Conservation (phyloP, 2,888 invertebrate genomes). For the Agapostemon virescens region DNA sequence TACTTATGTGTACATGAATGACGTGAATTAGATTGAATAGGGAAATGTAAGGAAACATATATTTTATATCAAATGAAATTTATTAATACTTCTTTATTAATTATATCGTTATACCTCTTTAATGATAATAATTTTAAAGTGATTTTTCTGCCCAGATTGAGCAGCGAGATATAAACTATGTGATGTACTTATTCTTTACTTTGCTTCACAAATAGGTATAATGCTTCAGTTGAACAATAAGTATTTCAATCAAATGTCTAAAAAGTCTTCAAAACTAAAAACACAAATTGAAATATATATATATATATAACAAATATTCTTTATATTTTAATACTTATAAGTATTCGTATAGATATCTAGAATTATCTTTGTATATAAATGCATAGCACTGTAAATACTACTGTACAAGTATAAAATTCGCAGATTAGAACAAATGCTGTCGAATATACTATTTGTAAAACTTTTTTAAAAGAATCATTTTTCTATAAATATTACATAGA, state of each 20-base stretch:
- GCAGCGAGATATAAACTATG: slow-evolving; percentile 28
- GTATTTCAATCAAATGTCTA: slow-evolving; percentile 37
- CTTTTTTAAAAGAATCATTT: slow-evolving; percentile 56
- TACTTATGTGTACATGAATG: slow-evolving; percentile 14
- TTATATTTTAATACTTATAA: slow-evolving; percentile 55
- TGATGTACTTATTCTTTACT: slow-evolving; percentile 48
- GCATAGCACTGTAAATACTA: slow-evolving; percentile 63
- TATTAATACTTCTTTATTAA: slow-evolving; percentile 34
- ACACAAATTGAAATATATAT: slow-evolving; percentile 22
- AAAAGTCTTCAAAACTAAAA: slow-evolving; percentile 31
- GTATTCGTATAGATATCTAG: slow-evolving; percentile 57
- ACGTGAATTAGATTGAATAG: slow-evolving; percentile 22
- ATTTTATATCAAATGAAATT: slow-evolving; percentile 39
- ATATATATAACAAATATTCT: slow-evolving; percentile 21
- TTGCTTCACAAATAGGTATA: slow-evolving; percentile 26
- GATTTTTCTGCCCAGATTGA: slow-evolving; percentile 20
- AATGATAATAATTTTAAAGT: slow-evolving; percentile 25
- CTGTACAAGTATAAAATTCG: slow-evolving; percentile 54
- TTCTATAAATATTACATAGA: slow-evolving; percentile 59
- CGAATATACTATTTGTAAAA: slow-evolving; percentile 59
- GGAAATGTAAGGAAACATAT: slow-evolving; percentile 29
- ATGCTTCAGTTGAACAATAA: slow-evolving; percentile 23
- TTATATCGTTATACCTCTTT: slow-evolving; percentile 26
- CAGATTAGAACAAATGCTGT: slow-evolving; percentile 59
- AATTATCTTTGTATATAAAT: slow-evolving; percentile 54